Conservation (phyloP, 2,888 invertebrate genomes). For the Lasioglossum leucozonium region DNA sequence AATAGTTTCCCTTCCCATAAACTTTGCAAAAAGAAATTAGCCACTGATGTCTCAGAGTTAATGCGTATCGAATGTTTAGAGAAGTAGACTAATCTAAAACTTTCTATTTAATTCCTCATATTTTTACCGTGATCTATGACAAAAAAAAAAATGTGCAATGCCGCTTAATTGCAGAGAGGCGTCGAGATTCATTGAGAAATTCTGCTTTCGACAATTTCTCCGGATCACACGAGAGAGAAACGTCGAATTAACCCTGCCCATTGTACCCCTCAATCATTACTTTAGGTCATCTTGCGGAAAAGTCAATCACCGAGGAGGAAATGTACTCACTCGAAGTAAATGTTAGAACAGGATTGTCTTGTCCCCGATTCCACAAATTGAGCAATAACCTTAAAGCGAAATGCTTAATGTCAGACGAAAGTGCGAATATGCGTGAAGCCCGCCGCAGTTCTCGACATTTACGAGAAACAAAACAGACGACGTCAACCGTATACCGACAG, state of each 20-base stretch:
- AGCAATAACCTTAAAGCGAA: constrained; percentile 22
- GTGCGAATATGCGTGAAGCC: not conserved
- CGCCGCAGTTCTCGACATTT: not conserved
- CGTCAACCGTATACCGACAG: not conserved
- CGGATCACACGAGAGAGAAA: not conserved
- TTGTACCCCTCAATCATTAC: constrained; percentile 4
- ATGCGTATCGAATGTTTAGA: not conserved
- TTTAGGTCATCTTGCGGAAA: constrained; percentile 22
- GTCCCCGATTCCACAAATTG: constrained; percentile 34
- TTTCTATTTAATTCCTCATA: not conserved
- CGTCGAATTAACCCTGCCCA: not conserved
- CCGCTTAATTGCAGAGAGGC: not conserved
- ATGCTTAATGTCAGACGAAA: constrained; percentile 17
- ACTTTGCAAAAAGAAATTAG: not conserved
- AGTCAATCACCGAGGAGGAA: constrained; percentile 34
- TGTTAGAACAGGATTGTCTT: constrained; percentile 7
- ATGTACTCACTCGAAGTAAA: constrained; percentile 25
- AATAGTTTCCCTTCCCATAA: not conserved
- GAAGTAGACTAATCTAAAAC: not conserved
- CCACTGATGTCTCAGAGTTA: not conserved
- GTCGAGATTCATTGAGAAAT: not conserved
- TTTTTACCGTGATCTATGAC: not conserved
- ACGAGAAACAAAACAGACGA: not conserved
- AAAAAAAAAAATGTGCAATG: not conserved
- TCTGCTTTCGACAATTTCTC: constrained; percentile 17